Base-by-base conservation (phyloP, 2,888 invertebrate genomes). In the Amblyjoppa proteus region DNA sequence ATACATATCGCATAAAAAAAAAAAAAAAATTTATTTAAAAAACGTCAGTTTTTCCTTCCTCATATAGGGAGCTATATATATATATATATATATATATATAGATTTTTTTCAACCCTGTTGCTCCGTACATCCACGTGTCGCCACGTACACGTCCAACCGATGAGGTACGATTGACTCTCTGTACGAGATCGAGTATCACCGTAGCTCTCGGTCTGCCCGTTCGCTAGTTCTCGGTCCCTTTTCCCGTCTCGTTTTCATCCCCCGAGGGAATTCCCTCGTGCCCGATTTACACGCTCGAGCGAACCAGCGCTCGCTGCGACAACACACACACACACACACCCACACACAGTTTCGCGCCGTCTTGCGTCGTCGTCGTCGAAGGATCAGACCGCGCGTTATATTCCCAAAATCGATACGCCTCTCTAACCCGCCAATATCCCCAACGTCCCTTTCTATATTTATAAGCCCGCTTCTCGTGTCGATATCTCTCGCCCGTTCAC, bases 251-350 rank as follows among this genome's bases (percentile, higher is more conserved):
- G 61, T 61, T 61, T 61, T 61, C 61, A 61, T 61, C 61, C 61
- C 61, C 11, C 69, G 45, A 45, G 45, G 20, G 64, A 31, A 9
- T 51, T 76, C 51, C 75, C 75, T 66, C 75, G 75, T 76, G 75
- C 75, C 75, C 75, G 75, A 76, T 76, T 76, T 76, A 66, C 75
- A 76, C 66, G 75, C 75, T 76, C 66, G 75, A 66, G 51, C 34
- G 34, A 51, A 5, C 61, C 49, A 58, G 20, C 31, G 45, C 75
- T n/a, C 45, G 64, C 61, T 49, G 51, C 64, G 61, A 53, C 61
- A 31, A 34, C 61, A 61, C 28, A 45, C 45, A 45, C 45, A 45
- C 9, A 11, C 34, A 34, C 34, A 34, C 38, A 38, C 9, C 9
- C 38, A 38, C 9, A 38, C 38, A 9, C 38, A 38, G 38, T 9